Base-by-base conservation (phyloP, 2,797 vertebrate genomes). In the Coendou prehensilis region DNA sequence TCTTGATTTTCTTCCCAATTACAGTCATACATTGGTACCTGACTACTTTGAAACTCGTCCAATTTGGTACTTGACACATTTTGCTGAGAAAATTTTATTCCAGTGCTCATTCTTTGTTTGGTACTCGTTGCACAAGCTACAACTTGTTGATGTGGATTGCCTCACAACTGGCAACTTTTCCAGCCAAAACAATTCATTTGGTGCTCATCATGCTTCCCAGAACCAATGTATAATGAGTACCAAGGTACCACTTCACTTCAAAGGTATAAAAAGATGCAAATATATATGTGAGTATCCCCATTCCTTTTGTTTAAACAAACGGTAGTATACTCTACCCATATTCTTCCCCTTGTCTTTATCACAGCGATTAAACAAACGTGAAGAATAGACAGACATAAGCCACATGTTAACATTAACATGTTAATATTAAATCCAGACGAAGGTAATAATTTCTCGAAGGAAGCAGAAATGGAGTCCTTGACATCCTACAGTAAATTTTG, bases 231-330 rank as follows among this genome's bases (percentile, higher is more conserved):
- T 47, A 6, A 47, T 26, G 11, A 45, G 5, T 13, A 26, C 41
- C 41, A 75, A 28, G 73, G 73, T 26, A 28, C 23, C 41, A 28
- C 23, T 30, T 11, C 26, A 91, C 52, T 85, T 76, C 1, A 83
- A 81, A 82, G 47, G 22, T 33, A 50, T 45, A 41, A 93, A 89
- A 93, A 82, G 83, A 95, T 79, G 9, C 26, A 86, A 93, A 67
- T 57, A 22, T 50, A 33, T 26, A 61, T 28, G 30, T 59, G 4
- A 28, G 10, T 64, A 67, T 76, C 85, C 89, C n/a, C 52, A 67
- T 71, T 95, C n/a, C 33, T 18, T 54, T 91, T 84, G 71, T 87
- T 87, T 84, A 87, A 80, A 37, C 75, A 67, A 83, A n/a, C 63
- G 20, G 17, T 15, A 80, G 14, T 37, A 67, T 28, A 50, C 9